phyloP scores from a whole-genome alignment of 2,888 invertebrate genomes.

The Margaritifera margaritifera region DNA sequence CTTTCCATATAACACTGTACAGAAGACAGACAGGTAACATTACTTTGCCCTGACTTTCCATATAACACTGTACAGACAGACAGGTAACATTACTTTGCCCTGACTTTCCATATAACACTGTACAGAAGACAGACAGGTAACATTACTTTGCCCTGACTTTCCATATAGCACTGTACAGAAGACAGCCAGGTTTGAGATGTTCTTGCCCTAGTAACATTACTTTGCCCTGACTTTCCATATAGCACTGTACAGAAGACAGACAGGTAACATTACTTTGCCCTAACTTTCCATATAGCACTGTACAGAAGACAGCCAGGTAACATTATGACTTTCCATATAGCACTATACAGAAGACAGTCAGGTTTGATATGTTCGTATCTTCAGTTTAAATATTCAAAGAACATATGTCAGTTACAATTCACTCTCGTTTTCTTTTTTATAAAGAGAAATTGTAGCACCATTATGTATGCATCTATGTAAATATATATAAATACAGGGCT shows the following conservation, averaged over 20 bases:
- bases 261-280: slow-evolving; percentile 68
- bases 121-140: slow-evolving; percentile 70
- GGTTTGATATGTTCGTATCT: not conserved
- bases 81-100: slow-evolving; percentile 68
- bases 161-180: slow-evolving; percentile 70
- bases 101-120: slow-evolving; percentile 69
- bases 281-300: slow-evolving; percentile 69
- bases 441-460: too few species aligned
- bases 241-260: slow-evolving; percentile 70
- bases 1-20: slow-evolving; percentile 69
- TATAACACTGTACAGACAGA: slow-evolving; percentile 69
- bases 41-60: slow-evolving; percentile 72
- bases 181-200: too few species aligned
- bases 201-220: slow-evolving; percentile 66
- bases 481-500: too few species aligned
- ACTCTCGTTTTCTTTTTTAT: too few species aligned
- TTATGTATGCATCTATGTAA: too few species aligned
- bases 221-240: slow-evolving; percentile 71
- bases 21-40: slow-evolving; percentile 69
- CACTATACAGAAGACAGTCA: slow-evolving; percentile 70
- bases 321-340: slow-evolving; percentile 71
- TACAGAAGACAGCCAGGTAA: slow-evolving; percentile 70
- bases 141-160: slow-evolving; percentile 70
- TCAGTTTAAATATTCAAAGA: not conserved
- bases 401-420: too few species aligned